Conservation (phyloP, 64 coral and sea anemone species). For the Montipora sp. region DNA sequence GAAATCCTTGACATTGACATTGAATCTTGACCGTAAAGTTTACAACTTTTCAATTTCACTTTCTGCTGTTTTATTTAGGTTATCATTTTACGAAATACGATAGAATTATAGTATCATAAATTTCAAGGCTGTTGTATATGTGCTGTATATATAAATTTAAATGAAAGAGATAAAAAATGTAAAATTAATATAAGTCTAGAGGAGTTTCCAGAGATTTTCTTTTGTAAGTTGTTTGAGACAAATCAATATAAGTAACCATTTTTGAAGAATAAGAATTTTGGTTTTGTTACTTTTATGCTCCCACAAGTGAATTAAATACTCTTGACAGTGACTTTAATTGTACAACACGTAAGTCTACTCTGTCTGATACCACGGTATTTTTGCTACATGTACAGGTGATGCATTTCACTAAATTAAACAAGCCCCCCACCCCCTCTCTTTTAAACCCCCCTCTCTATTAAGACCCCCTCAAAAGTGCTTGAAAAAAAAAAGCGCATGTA, state of each 20-base stretch:
- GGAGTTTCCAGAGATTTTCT: neutral
- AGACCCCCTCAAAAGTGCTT: too few species aligned
- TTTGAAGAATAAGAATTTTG: conserved; percentile 64
- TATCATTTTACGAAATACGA: neutral
- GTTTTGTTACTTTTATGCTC: conserved; percentile 71
- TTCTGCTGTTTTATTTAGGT: neutral
- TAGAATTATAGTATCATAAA: neutral
- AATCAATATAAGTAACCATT: conserved; percentile 9
- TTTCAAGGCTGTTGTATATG: neutral
- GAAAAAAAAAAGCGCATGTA: too few species aligned
- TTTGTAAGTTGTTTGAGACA: neutral
- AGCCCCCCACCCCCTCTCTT: too few species aligned
- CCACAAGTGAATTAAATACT: conserved; percentile 69
- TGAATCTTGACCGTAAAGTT: neutral
- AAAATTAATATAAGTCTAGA: neutral
- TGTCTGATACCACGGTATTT: too few species aligned
- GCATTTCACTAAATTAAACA: too few species aligned
- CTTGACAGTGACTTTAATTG: conserved; percentile 47
- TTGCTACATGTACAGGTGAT: too few species aligned
- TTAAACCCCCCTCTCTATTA: too few species aligned
- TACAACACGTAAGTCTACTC: neutral
- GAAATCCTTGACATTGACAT: conserved; percentile 2
- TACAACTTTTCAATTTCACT: neutral
- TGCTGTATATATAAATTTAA: neutral
- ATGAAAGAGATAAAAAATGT: neutral